phyloP scores from a whole-genome alignment of 2,888 invertebrate genomes.

The Shargacucullia verbasci region DNA sequence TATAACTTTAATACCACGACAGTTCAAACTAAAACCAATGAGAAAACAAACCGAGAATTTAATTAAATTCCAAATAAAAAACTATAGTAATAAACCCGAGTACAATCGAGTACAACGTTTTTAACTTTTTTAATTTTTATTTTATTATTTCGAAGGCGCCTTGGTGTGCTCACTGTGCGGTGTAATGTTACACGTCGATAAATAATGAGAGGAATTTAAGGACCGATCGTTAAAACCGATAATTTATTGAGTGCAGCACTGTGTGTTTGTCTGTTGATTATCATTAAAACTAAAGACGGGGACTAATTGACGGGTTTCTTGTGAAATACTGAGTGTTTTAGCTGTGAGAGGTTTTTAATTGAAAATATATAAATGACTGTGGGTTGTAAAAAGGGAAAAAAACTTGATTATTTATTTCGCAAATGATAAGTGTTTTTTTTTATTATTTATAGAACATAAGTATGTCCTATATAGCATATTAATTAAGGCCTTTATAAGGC shows the following conservation, averaged over 20 bases:
- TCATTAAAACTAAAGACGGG: constrained; percentile 44
- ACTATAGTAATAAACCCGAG: constrained; percentile 9
- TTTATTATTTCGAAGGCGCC: constrained; percentile 42
- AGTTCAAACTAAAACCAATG: not conserved
- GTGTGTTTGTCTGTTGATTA: constrained; percentile 36
- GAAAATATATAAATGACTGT: constrained; percentile 9
- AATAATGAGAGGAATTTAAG: constrained; percentile 58
- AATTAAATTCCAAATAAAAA: constrained; percentile 13
- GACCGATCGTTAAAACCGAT: constrained; percentile 50
- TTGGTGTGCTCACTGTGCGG: constrained; percentile 33
- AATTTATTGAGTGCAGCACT: constrained; percentile 51
- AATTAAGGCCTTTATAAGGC: too few species aligned
- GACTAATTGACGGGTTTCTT: constrained; percentile 44
- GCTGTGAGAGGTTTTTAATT: constrained; percentile 20
- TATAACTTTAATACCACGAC: not conserved
- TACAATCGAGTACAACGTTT: constrained; percentile 40
- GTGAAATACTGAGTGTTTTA: constrained; percentile 2
- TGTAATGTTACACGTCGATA: constrained; percentile 56
- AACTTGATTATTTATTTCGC: too few species aligned
- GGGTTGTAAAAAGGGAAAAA: too few species aligned
- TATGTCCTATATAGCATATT: too few species aligned
- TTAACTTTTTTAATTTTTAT: constrained; percentile 23
- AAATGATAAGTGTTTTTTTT: too few species aligned
- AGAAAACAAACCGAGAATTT: constrained; percentile 9
- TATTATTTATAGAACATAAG: too few species aligned